Base-by-base conservation (phyloP, 1,140 invertebrate species). In the Orius insidiosus region DNA sequence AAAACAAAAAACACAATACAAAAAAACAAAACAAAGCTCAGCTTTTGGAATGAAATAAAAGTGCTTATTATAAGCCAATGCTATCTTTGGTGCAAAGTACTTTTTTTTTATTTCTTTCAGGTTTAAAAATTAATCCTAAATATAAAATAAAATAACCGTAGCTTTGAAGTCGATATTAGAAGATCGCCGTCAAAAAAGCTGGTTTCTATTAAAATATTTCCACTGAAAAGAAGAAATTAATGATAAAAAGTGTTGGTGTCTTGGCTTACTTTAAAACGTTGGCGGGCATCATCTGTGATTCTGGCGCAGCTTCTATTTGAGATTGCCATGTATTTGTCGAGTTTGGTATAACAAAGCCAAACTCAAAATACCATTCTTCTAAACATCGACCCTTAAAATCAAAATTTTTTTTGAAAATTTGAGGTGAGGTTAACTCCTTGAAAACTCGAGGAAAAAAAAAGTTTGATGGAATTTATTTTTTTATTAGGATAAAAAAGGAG, bases 301-400 rank as follows among this genome's bases (percentile, higher is more conserved):
- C 94, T 2, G 95, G 94, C 0, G 96, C 95, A 32, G 95, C 93
- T 69, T 98, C 90, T 55, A 98, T 95, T 13, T 92, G 69, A 48
- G 85, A 94, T 63, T 98, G 93, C 96, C 96, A 99, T 3, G 94
- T 98, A 65, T 99, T 98, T 36, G 93, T 98, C 13, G 94, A 98
- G 56, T 93, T 92, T 13, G 93, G 87, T 58, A 98, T 97, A 1
- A 98, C 94, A 67, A 92, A 96, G 34, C 96, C 96, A 76, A 99
- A 98, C 61, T 98, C 92, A 66, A 98, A 98, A 63, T 85, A 88
- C 95, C 95, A 99, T 67, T 98, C 92, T 70, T 92, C 85, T 52
- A 89, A 68, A 57, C 81, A 85, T 47, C 81, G 68, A 1, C 81
- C 83, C 74, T 80, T 60, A 30, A 70, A 68, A 53, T 50, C 42